Percentiles rank a stretch among this genome's conserved stretches.
phyloP scores from a whole-genome alignment of 2,888 invertebrate genomes.

The Caenorhabditis panamensis region DNA sequence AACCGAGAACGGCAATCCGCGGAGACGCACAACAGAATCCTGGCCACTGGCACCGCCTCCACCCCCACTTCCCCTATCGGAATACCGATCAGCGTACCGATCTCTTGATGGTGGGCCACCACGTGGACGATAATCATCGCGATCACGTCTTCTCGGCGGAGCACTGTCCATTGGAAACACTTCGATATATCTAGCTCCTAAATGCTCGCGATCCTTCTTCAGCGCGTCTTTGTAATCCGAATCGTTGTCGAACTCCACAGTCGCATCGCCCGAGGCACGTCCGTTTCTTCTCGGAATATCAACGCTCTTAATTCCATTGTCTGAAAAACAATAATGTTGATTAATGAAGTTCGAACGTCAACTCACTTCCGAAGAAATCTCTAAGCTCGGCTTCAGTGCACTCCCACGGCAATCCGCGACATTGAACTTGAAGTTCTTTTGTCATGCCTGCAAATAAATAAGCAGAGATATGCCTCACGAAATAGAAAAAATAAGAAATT shows the following conservation, averaged over 20 bases:
- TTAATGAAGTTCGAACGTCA: neutral
- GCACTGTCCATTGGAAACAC: constrained; percentile 55
- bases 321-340: constrained; percentile 14
- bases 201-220: constrained; percentile 64
- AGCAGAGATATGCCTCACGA: too few species aligned
- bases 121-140: constrained; percentile 33
- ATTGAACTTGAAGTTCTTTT: constrained; percentile 39
- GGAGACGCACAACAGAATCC: constrained; percentile 62
- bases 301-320: constrained; percentile 58
- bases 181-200: constrained; percentile 66
- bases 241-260: constrained; percentile 61
- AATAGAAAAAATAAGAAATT: neutral
- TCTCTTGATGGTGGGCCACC: constrained; percentile 30
- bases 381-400: constrained; percentile 62
- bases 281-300: constrained; percentile 62
- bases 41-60: neutral
- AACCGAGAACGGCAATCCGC: constrained; percentile 66
- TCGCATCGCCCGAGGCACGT: constrained; percentile 61
- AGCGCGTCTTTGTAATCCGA: constrained; percentile 59
- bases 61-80: constrained; percentile 11
- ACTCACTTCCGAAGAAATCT: constrained; percentile 64
- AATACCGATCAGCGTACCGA: constrained; percentile 11
- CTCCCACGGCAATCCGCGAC: constrained; percentile 63
- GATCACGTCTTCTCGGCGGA: constrained; percentile 47
- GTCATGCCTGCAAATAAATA: constrained; percentile 38